Evolutionary conservation across 2,797 vertebrate species (phyloP).

Genomic region (Calcarius lapponicus): DNA sequence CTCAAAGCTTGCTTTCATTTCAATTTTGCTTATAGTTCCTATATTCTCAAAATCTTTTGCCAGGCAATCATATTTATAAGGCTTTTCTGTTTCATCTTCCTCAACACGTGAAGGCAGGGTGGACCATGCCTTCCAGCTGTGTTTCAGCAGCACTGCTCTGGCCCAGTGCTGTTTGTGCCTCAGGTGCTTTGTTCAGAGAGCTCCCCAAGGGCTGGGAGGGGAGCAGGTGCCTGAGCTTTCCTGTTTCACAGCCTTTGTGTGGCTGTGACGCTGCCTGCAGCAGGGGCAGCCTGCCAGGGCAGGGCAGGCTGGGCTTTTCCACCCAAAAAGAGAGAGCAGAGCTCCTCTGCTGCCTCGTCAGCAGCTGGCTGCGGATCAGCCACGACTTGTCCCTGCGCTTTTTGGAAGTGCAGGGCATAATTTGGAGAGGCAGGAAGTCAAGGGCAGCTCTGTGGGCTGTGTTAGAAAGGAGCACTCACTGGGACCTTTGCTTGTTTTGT

Average conservation of each 20-base stretch:
- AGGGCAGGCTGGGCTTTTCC: constrained; percentile 13
- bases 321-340: neutral
- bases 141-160: neutral
- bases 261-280: neutral
- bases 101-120: neutral
- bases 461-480: neutral
- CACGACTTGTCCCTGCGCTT: neutral
- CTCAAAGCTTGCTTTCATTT: too few relatives aligned
- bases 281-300: constrained; percentile 25
- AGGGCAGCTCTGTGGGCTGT: constrained; percentile 19
- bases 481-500: neutral
- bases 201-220: neutral
- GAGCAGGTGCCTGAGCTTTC: constrained; percentile 11
- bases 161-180: neutral
- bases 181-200: neutral
- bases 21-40: too few relatives aligned
- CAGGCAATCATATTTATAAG: too few relatives aligned
- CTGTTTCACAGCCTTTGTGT: neutral
- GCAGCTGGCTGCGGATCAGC: constrained; percentile 63
- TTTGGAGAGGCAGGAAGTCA: constrained; percentile 48
- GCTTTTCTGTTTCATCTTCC: too few relatives aligned
- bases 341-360: constrained; percentile 63
- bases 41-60: too few relatives aligned
- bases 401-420: constrained; percentile 67
- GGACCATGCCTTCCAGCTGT: neutral